Evolutionary conservation across 2,888 invertebrate genomes (phyloP).

Genomic region (Acleris laterana): DNA sequence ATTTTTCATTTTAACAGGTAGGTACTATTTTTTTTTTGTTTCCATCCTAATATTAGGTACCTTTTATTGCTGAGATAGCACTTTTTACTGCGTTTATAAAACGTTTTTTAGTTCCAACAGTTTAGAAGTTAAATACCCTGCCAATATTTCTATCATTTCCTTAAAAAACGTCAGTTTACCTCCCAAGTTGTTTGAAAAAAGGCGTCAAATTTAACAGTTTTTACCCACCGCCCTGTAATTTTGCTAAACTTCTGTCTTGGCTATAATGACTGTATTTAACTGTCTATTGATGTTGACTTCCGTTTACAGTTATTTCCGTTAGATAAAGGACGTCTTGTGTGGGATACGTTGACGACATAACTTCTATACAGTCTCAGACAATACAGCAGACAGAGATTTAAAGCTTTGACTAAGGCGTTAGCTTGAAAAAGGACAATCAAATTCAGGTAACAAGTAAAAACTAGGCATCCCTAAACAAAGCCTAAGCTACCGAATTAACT

Average conservation of each 20-base stretch:
- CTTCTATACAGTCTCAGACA: neutral
- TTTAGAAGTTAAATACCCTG: constrained; percentile 20
- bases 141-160: constrained; percentile 10
- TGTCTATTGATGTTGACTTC: constrained; percentile 45
- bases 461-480: constrained; percentile 9
- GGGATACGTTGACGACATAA: constrained; percentile 30
- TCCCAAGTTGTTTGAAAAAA: constrained; percentile 51
- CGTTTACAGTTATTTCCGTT: constrained; percentile 44
- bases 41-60: neutral
- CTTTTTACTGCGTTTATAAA: neutral
- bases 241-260: constrained; percentile 64
- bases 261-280: constrained; percentile 44
- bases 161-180: constrained; percentile 44
- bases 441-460: constrained; percentile 12
- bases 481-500: constrained; percentile 41
- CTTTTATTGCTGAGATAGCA: neutral
- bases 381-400: too few species aligned
- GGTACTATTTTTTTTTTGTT: too few species aligned
- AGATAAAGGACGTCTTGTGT: constrained; percentile 31
- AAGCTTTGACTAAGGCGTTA: too few species aligned
- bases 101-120: neutral
- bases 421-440: neutral
- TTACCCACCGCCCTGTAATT: constrained; percentile 70
- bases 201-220: constrained; percentile 68
- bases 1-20: too few species aligned